Evolutionary conservation across 2,797 vertebrate species (phyloP).

Genomic region (Heterohyrax brucei): DNA sequence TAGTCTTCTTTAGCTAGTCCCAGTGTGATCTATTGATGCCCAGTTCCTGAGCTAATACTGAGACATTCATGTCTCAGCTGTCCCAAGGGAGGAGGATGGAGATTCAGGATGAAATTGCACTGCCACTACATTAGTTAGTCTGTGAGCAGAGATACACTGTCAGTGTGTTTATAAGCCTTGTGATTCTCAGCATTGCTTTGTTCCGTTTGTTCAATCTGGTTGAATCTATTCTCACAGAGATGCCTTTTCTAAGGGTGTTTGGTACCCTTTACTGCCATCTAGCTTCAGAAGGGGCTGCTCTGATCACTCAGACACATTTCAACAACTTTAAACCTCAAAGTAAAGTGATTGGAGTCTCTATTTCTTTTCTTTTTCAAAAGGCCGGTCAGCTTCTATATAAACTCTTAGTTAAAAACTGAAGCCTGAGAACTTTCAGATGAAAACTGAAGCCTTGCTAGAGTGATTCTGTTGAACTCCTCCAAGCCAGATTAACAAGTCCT

Average conservation of each 20-base stretch:
- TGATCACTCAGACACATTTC: background rate
- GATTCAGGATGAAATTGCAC: background rate
- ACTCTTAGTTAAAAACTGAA: background rate
- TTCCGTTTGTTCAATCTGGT: background rate
- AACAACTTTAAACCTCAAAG: constrained; percentile 20
- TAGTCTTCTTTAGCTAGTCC: background rate
- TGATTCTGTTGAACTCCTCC: background rate
- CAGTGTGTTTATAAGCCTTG: background rate
- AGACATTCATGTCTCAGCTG: background rate
- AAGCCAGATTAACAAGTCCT: background rate
- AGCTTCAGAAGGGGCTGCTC: background rate
- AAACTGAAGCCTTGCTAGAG: background rate
- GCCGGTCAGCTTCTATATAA: background rate
- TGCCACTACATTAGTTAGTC: background rate
- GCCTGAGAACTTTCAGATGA: background rate
- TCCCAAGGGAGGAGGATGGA: background rate
- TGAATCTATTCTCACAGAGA: background rate
- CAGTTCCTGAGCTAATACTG: background rate
- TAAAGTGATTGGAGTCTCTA: background rate
- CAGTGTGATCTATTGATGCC: background rate
- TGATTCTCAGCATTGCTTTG: background rate
- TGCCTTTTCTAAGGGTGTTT: background rate
- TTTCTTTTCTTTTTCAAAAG: constrained; percentile 6
- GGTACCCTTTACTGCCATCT: constrained; percentile 58
- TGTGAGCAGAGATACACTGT: background rate